Base-by-base conservation (phyloP, 2,113 vertebrate genomes). In the Esox niger region DNA sequence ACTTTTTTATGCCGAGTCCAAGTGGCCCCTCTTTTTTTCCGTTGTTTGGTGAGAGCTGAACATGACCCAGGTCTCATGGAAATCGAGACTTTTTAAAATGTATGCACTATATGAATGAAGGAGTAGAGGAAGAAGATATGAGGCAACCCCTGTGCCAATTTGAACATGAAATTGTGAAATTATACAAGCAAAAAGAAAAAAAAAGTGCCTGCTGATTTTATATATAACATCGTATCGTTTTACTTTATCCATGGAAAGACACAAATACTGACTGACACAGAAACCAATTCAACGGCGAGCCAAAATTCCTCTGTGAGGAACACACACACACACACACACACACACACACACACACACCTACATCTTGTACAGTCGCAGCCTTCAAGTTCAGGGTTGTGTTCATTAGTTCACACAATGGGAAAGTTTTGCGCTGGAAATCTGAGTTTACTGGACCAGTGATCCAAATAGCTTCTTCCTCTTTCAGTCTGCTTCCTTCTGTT, bases 161-260 rank as follows among this genome's bases (percentile, higher is more conserved):
- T 78, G 68, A 81, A 84, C 78, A n/a, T 26, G 20, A 55, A 54
- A 62, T n/a, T n/a, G n/a, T 13, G 5, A 57, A 43, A 63, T n/a
- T n/a, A n/a, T n/a, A n/a, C 62, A 62, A 54, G 47, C 72, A 87
- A 75, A 78, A 61, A 74, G 57, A 56, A 62, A 76, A 74, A 60
- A 71, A 75, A 94, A 95, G 96, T 95, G 95, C 95, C 95, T 95
- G 93, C 94, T 90, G 91, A 93, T 86, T 91, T 90, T 88, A 78
- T 87, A 81, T 72, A 78, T 81, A 82, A 77, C 35, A 1, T 80
- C 85, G 57, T 85, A 81, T 84, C 68, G 65, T 73, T 65, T 32
- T 78, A 67, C 38, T 26, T 49, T 54, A 47, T 74, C 70, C 67
- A 73, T 82, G 32, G n/a, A 52, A 2, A 52, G 20, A 52, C 47